A percentile compares a stretch with the other conserved stretches of the same genome.
These are phyloP conservation scores for Tetrapedia diversipes DNA, from an alignment of 2,888 invertebrate genomes.

Conservation along the genomic window DNA sequence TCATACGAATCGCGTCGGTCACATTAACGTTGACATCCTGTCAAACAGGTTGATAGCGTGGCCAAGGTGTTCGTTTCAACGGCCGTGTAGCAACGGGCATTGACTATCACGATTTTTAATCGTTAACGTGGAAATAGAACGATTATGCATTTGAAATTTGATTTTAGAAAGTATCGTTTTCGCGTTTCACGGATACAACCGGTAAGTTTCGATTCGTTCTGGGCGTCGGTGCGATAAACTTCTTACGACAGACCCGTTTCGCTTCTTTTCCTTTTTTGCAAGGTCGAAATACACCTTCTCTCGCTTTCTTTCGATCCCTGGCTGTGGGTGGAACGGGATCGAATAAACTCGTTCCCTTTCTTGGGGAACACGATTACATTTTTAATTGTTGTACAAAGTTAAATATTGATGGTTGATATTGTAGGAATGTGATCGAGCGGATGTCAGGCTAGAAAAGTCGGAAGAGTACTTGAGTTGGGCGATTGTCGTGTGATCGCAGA, in stretches of 20 bases:
- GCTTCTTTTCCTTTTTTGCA: conserved; percentile 1
- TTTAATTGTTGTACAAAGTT: no score
- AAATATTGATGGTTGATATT: no score
- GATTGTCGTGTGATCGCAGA: no score
- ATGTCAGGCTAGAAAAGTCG: no score
- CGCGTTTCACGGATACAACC: conserved; percentile 4
- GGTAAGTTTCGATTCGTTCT: conserved; percentile 9
- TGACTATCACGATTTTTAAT: conserved; percentile 36
- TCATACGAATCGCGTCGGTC: not conserved
- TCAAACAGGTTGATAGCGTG: conserved; percentile 15
- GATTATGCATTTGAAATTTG: conserved; percentile 39
- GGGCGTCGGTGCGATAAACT: conserved; percentile 11
- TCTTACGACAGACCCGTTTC: conserved; percentile 13
- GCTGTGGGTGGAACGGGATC: no score
- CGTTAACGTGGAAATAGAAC: conserved; percentile 38
- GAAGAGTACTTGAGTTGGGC: no score
- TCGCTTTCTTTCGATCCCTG: not conserved
- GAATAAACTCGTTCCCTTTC: no score
- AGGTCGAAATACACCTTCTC: not conserved
- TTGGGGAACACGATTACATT: no score
- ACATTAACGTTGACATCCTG: conserved; percentile 1
- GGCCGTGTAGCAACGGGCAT: not conserved
- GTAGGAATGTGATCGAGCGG: no score
- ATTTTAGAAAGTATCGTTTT: conserved; percentile 47
- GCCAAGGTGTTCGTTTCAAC: not conserved